phyloP scores from a whole-genome alignment of 1,140 invertebrate genomes.

The Hylyphantes graminicola region DNA sequence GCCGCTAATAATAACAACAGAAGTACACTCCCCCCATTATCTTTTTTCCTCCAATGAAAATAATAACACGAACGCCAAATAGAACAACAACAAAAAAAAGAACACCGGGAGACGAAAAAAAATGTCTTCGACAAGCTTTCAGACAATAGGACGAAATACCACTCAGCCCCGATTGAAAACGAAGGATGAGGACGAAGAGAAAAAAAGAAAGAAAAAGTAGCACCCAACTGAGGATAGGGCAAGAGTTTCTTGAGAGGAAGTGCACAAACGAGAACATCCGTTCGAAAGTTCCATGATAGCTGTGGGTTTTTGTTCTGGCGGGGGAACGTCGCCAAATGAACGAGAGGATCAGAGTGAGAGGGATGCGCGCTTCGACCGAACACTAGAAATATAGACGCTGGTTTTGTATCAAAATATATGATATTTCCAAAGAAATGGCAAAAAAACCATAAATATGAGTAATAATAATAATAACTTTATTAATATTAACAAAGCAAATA shows the following conservation, averaged over 20 bases:
- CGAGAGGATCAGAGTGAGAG: no score
- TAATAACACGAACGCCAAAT: background rate
- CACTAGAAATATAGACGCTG: no score
- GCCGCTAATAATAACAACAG: conserved; percentile 26
- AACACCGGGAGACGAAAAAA: background rate
- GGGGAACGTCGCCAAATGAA: conserved; percentile 27
- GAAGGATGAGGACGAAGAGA: background rate
- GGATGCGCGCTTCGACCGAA: no score
- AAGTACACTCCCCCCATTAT: background rate
- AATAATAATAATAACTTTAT: no score
- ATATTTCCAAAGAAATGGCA: no score
- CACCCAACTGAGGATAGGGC: background rate
- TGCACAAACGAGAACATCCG: conserved; percentile 33
- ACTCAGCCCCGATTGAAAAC: conserved; percentile 14
- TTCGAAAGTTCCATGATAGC: conserved; percentile 3
- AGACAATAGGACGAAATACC: conserved; percentile 33
- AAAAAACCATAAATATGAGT: no score
- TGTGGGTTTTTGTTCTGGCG: background rate
- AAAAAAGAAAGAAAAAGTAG: background rate
- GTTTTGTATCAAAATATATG: no score
- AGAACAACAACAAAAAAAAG: background rate
- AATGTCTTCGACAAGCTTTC: background rate
- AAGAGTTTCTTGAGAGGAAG: conserved; percentile 33
- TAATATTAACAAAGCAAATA: no score
- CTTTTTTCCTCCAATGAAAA: conserved; percentile 21